Evolutionary conservation across 2,888 invertebrate genomes (phyloP).

Genomic region (Hydraecia micacea): DNA sequence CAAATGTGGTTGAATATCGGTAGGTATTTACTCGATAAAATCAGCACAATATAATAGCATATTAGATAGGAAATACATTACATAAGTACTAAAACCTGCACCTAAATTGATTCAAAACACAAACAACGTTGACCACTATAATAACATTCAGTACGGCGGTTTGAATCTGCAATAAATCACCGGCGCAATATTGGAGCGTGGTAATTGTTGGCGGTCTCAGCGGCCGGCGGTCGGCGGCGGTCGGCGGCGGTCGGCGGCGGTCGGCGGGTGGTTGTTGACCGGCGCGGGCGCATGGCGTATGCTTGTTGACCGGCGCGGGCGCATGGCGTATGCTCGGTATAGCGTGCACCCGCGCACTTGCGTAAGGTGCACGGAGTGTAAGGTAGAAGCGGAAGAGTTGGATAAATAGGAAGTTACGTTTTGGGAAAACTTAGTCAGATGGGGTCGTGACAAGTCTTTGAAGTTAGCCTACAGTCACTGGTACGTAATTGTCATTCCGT

Average conservation of each 20-base stretch:
- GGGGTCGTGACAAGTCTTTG: not conserved
- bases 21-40: not conserved
- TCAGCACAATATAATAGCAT: not conserved
- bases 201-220: constrained; percentile 44
- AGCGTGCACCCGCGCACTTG: constrained; percentile 65
- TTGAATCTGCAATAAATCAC: constrained; percentile 59
- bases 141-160: constrained; percentile 27
- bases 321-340: constrained; percentile 50
- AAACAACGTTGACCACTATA: constrained; percentile 38
- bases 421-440: not conserved
- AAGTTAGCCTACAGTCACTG: not conserved
- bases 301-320: constrained; percentile 54
- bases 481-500: not conserved
- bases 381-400: constrained; percentile 25
- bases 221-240: constrained; percentile 8
- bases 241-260: too few relatives aligned
- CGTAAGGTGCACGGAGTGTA: constrained; percentile 56
- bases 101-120: constrained; percentile 44
- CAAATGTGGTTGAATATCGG: not conserved
- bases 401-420: too few relatives aligned
- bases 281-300: constrained; percentile 50
- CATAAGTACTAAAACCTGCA: constrained; percentile 16
- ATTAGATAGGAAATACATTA: constrained; percentile 21
- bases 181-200: constrained; percentile 50
- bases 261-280: constrained; percentile 52